Evolutionary conservation across 2,113 vertebrate genomes (phyloP), one percentile per base, ranked within the genome.

Genomic region (Gambusia holbrooki): DNA sequence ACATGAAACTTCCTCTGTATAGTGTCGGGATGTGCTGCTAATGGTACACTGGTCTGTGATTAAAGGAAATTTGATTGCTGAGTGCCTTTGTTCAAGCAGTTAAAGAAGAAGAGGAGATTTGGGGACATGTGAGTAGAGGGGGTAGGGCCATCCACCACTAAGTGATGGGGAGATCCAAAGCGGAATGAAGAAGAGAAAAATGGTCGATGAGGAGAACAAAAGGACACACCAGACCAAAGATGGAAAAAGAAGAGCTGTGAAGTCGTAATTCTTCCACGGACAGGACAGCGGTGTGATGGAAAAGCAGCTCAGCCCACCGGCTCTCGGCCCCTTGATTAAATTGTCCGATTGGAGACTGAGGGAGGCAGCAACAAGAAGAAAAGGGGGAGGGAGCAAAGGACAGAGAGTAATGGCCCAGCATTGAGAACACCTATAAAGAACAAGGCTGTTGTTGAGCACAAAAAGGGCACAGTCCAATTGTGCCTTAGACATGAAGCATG

Each of bases 401-500:
- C 54, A 8, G 74, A 85, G 91, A 91, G 74, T 90, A 87, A 92
- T 88, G 84, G 88, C 60, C 64, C 74, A 72, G 78, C 81, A 19
- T 77, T 81, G 81, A 77, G 84, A 89, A 85, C 83, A 82, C 83
- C 87, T 84, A 90, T 89, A 89, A 92, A 90, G 84, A 91, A 87
- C 82, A 79, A 80, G 81, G 74, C 79, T 86, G 90, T 82, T 80
- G 77, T 85, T 80, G 61, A 81, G 71, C 12, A 65, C 40, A 61
- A 29, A 62, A 66, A 69, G 65, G 29, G 62, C 40, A 5, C 4
- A 70, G 71, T 51, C 51, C 51, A 83, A 84, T 84, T 32, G 77
- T 5, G 33, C 29, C 28, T 33, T 70, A 30, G 79, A 67, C 64
- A 32, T 17, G 19, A 42, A 33, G 45, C 64, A 35, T 48, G 71